Evolutionary conservation across 2,888 invertebrate genomes (phyloP), one percentile per base, ranked within the genome.

Genomic region (Meloe dianella): DNA sequence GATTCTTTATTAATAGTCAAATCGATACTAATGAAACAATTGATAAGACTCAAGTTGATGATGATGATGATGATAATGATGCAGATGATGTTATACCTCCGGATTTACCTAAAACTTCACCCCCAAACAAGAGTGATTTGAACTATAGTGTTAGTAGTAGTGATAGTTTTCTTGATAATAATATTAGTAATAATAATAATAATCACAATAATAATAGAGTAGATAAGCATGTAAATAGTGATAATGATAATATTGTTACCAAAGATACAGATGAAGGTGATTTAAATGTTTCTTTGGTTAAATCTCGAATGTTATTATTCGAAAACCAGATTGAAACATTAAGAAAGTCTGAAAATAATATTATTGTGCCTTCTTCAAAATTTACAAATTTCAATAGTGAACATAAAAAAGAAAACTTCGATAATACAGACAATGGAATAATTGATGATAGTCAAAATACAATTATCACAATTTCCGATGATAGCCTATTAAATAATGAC

Each of bases 1-100:
- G 85, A 59, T 78, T 79, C 61, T 85, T 85, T 70, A 82, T 86
- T 74, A 78, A 81, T 32, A 83, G 80, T 64, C 84, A 86, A 68
- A 72, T 86, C 17, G 74, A 73, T 57, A 65, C 67, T 10, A 41
- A 17, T n/a, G 65, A 71, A 8, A 73, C 72, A 8, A 70, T 65
- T 56, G 78, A 78, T 32, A 71, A 75, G 67, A 77, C 79, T n/a
- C 51, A 22, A 3, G 22, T 7, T 27, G 68, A 71, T n/a, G 60
- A 65, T 24, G 60, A 74, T 61, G 67, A 71, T 9, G 41, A 17
- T 22, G 66, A 71, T n/a, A 72, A 70, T 47, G 76, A 75, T 30
- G 69, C 75, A 1, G 72, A 73, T 14, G 70, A 66, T 57, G 78
- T 78, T 30, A 71, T 75, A 69, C 78, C 79, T n/a, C 80, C 81